Base-by-base conservation (phyloP, 2,888 invertebrate species). In the Polietes domitor region DNA sequence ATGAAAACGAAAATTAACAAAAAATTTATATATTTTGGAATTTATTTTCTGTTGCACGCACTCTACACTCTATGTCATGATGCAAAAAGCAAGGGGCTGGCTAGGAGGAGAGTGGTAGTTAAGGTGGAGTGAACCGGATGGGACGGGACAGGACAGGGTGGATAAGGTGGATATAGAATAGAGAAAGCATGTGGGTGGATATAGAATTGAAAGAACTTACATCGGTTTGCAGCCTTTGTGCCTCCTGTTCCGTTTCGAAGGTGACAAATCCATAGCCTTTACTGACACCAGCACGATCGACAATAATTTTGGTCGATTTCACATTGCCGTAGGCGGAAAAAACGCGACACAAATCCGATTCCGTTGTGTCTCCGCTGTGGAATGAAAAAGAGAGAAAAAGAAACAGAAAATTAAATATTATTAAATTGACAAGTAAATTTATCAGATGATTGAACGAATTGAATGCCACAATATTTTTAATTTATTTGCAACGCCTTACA, bases 271-370 rank as follows among this genome's bases (percentile, higher is more conserved):
- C 96, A 72, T 92, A 92, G 58, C 92, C 92, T 93, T 98, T 98
- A 85, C 98, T 98, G 21, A 98, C 97, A 3, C 98, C 98, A 86
- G 98, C 98, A 88, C 98, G 94, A 92, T 98, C 98, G 88, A 96
- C 96, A 86, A 99, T 98, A 87, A 99, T 98, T 93, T 99, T 98
- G 73, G 98, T 97, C 65, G 97, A 96, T 87, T 96, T 98, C 47
- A 97, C 97, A 74, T 96, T 96, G 74, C 98, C 98, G 89, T 97
- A 97, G 71, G 96, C 95, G 85, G 97, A 97, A 92, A 99, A 99
- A 86, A 98, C 95, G 91, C 97, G 96, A 93, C 97, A 96, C 86
- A 99, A 93, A 91, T 98, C 98, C 76, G 96, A 95, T 93, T 98
- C 98, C 70, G 98, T 97, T 63, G 98, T 98, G 89, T 96, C 97